Evolutionary conservation across 2,113 vertebrate species (phyloP).

Genomic region (Dipodomys spectabilis): DNA sequence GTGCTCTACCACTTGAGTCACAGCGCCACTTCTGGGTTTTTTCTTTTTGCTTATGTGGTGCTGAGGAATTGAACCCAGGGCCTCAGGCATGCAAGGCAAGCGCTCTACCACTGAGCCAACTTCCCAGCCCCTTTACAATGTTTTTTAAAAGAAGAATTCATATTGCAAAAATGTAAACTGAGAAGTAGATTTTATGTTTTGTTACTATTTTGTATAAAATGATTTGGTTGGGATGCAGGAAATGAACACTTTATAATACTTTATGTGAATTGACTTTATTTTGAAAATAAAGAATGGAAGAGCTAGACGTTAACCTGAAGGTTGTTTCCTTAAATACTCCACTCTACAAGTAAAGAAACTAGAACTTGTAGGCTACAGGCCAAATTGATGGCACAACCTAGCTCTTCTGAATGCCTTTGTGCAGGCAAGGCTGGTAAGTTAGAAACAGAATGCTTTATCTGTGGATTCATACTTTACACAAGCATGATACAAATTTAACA

Average conservation of each 20-base stretch:
- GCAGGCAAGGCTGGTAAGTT: neutral
- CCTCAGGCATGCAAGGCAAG: too few relatives aligned
- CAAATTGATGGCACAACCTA: accelerated
- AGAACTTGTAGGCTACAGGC: neutral
- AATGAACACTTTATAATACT: slow-evolving; percentile 7
- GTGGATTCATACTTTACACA: neutral
- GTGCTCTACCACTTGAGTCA: too few relatives aligned
- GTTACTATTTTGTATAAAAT: neutral
- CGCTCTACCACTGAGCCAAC: too few relatives aligned
- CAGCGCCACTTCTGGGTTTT: too few relatives aligned
- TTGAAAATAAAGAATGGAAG: neutral
- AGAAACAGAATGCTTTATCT: neutral
- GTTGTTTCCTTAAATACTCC: neutral
- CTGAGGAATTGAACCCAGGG: too few relatives aligned
- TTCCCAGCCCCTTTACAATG: too few relatives aligned
- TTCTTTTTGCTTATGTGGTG: too few relatives aligned
- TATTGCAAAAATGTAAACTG: neutral
- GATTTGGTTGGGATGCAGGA: neutral
- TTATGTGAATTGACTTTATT: neutral
- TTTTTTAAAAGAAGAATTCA: neutral
- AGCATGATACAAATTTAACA: neutral
- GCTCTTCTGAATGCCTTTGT: neutral
- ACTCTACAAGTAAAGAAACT: neutral
- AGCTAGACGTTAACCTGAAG: neutral
- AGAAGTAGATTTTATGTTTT: neutral